Evolutionary conservation across 2,888 invertebrate species (phyloP), one percentile per base, ranked within the genome.

Genomic region (Argyresthia albistria): DNA sequence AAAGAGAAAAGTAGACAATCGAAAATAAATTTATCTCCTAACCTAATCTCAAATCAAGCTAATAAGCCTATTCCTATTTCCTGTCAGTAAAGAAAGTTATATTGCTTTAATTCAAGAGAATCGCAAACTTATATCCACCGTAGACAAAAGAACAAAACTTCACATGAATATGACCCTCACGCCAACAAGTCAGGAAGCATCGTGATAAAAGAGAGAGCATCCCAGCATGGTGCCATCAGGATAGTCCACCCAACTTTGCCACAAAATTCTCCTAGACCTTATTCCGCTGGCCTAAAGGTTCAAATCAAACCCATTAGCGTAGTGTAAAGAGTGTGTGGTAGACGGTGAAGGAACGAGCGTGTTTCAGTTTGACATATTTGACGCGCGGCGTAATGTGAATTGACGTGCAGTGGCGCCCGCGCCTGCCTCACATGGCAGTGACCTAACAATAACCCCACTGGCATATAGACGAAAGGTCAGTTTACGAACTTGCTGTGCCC

Each of bases 371-470:
- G 48, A 48, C 48, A n/a, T 37, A 37, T 50, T 43, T 50, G 43
- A 50, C 46, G 15, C 16, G 25, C 36, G 43, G 50, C 43, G 42
- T 53, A 16, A 47, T 10, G 12, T 25, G 35, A 10, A 47, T 43
- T 36, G 46, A 58, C 59, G 54, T 63, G 61, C 60, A 56, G 59
- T 57, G 57, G 58, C 55, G 50, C 56, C 58, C 35, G 14, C 11
- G 39, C 52, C 46, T 46, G 3, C 25, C 51, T 50, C 43, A 55
- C 50, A 46, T 47, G 54, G 52, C 54, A 52, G 46, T 52, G 52
- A 53, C 54, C 54, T 45, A 36, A 37, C 48, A 14, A 37, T 37
- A 14, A 48, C 48, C 48, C 37, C 37, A 16, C 48, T 35, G 47
- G 35, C 47, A 47, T 35, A 45, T 11, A 35, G 35, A 15, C 37